Percentiles rank a stretch among this genome's conserved stretches.
Conservation (phyloP, 23 tunicate species). For the Trididemnum clinides region DNA sequence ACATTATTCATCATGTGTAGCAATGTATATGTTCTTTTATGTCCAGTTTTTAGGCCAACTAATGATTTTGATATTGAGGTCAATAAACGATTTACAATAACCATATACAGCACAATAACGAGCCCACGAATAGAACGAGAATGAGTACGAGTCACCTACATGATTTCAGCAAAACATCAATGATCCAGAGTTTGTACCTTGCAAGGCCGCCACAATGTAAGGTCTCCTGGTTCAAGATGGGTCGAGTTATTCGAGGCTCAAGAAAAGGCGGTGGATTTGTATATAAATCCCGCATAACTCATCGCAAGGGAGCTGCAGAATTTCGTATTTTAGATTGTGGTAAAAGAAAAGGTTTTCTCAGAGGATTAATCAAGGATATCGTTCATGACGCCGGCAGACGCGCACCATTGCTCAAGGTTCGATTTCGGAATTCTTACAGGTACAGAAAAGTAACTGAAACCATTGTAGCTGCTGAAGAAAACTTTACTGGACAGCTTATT, state of each 20-base stretch:
- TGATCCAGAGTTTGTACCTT: no score
- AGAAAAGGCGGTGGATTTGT: constrained; percentile 93
- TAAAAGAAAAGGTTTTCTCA: constrained; percentile 88
- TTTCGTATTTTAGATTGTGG: constrained; percentile 80
- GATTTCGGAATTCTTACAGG: constrained; percentile 90
- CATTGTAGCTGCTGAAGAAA: constrained; percentile 96
- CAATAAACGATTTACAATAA: no score
- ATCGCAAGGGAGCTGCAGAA: constrained; percentile 94
- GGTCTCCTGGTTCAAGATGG: no score
- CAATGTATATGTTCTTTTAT: no score
- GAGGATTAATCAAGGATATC: constrained; percentile 86
- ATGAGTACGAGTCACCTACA: no score
- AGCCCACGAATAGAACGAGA: no score
- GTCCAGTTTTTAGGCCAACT: no score
- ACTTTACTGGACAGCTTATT: constrained; percentile 93
- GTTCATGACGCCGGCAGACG: constrained; percentile 98
- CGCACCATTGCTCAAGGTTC: constrained; percentile 84
- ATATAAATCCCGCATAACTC: constrained; percentile 74
- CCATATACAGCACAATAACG: no score
- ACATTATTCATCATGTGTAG: no score
- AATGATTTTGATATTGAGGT: no score
- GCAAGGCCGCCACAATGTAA: no score
- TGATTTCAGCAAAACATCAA: no score
- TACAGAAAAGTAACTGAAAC: constrained; percentile 73
- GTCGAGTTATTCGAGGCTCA: constrained; percentile 83